phyloP scores from a whole-genome alignment of 2,888 invertebrate species.

The Acleris laterana region DNA sequence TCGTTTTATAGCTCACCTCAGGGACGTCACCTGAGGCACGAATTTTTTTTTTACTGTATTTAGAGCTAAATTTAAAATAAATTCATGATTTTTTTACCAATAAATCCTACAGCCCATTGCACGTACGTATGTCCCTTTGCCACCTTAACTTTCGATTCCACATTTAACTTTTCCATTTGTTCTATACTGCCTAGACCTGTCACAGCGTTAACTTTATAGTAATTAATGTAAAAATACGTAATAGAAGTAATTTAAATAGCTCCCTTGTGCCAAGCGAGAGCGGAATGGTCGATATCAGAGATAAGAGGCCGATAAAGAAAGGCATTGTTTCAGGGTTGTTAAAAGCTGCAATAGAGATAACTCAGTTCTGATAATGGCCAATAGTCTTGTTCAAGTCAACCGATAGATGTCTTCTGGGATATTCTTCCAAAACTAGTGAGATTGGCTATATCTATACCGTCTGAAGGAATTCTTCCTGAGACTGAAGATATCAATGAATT shows the following conservation, averaged over 20 bases:
- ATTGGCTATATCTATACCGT: no score
- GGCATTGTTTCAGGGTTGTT: constrained; percentile 13
- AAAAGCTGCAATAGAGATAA: constrained; percentile 14
- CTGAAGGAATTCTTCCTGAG: no score
- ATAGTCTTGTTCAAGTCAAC: no score
- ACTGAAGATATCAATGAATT: no score
- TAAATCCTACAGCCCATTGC: constrained; percentile 19
- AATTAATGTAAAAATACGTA: not conserved
- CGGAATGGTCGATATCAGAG: no score
- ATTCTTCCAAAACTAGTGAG: no score
- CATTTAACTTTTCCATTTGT: not conserved
- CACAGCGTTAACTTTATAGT: not conserved
- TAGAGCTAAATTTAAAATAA: not conserved
- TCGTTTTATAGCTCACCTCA: no score
- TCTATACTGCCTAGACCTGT: not conserved
- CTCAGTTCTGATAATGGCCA: not conserved
- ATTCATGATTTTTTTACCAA: constrained; percentile 8
- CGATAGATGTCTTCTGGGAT: no score
- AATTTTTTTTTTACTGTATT: no score
- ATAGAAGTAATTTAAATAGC: constrained; percentile 11
- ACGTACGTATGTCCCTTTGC: constrained; percentile 17
- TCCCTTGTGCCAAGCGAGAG: not conserved
- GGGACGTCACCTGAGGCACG: no score
- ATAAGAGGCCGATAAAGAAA: no score
- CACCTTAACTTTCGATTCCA: not conserved